These are phyloP conservation scores for Eurytoma adleriae DNA, from an alignment of 2,888 invertebrate species.

Conservation along the genomic window DNA sequence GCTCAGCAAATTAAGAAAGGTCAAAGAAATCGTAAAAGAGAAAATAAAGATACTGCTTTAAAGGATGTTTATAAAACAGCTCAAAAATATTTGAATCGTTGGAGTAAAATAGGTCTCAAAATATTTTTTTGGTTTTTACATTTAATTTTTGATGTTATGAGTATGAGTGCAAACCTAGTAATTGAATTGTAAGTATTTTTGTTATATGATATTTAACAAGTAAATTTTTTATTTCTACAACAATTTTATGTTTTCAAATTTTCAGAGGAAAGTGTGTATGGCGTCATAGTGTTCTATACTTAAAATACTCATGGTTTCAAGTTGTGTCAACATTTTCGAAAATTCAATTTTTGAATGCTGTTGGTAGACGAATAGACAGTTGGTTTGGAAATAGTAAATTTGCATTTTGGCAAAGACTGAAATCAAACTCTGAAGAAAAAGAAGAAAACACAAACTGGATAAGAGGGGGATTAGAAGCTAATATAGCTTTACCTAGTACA, in stretches of 20 bases:
- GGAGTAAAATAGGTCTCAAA: slow-evolving; percentile 78
- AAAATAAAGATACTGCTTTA: slow-evolving; percentile 73
- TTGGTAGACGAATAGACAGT: slow-evolving; percentile 77
- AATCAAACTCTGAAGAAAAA: slow-evolving; percentile 73
- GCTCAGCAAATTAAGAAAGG: slow-evolving; percentile 76
- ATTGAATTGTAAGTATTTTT: slow-evolving; percentile 83
- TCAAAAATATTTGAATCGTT: slow-evolving; percentile 78
- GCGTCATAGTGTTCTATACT: slow-evolving; percentile 71
- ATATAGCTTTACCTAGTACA: slow-evolving; percentile 90
- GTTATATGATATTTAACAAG: not conserved
- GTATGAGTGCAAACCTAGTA: slow-evolving; percentile 85
- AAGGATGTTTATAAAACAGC: slow-evolving; percentile 72
- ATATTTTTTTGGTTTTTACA: slow-evolving; percentile 87
- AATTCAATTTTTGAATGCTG: slow-evolving; percentile 70
- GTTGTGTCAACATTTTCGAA: slow-evolving; percentile 69
- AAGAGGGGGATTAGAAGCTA: slow-evolving; percentile 80
- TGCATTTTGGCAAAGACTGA: slow-evolving; percentile 80
- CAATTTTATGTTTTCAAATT: slow-evolving; percentile 35
- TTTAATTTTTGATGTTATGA: slow-evolving; percentile 87
- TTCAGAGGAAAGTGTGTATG: slow-evolving; percentile 72
- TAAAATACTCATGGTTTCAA: slow-evolving; percentile 71
- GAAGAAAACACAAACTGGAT: slow-evolving; percentile 76
- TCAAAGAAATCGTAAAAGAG: slow-evolving; percentile 78
- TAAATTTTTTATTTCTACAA: slow-evolving; percentile 14
- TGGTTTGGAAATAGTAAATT: slow-evolving; percentile 80